Conservation (phyloP, 2,113 vertebrate genomes). For the Colinus virginianus region DNA sequence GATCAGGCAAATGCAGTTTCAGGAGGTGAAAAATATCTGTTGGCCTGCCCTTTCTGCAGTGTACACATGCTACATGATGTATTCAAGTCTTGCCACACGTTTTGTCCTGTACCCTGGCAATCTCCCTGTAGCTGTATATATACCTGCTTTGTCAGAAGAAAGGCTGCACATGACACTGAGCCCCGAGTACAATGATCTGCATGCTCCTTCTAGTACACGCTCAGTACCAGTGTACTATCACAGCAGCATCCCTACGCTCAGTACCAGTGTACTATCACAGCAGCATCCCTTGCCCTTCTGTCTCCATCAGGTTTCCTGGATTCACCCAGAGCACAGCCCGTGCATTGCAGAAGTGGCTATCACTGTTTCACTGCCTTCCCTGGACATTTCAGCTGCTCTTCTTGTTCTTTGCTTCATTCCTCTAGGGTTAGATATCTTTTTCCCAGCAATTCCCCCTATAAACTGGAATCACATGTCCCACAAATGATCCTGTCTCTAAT, state of each 20-base stretch:
- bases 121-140: not conserved
- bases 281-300: fast-evolving
- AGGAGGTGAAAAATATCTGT: not conserved
- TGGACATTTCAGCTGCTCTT: not conserved
- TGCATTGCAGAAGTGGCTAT: fast-evolving
- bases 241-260: not conserved
- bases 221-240: not conserved
- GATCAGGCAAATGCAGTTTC: not conserved
- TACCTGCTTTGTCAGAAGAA: not conserved
- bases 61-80: not conserved
- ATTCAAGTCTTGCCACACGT: not conserved
- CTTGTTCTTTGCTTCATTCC: constrained; percentile 45
- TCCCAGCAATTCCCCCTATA: constrained; percentile 44
- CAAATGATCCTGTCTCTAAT: constrained; percentile 66
- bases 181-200: not conserved
- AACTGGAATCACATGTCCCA: constrained; percentile 67
- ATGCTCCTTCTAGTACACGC: not conserved
- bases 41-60: not conserved
- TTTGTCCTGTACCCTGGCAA: not conserved
- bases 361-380: not conserved
- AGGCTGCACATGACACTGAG: not conserved
- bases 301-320: not conserved
- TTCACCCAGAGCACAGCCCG: not conserved
- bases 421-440: constrained; percentile 32
- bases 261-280: not conserved